Percentiles rank a stretch among this genome's conserved stretches.
Conservation (phyloP, 2,797 vertebrate genomes). For the Rousettus madagascariensis region DNA sequence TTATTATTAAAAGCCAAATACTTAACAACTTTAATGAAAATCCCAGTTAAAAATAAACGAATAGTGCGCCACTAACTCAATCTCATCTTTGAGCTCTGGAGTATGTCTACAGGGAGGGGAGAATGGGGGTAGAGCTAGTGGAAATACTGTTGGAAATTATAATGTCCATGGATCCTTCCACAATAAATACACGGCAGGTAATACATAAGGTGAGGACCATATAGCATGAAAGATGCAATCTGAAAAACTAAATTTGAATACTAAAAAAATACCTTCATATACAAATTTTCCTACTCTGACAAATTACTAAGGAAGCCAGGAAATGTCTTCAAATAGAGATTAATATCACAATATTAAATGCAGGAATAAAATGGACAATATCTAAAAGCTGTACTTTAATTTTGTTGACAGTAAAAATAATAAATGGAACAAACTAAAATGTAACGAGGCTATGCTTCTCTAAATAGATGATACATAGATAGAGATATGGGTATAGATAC, state of each 20-base stretch:
- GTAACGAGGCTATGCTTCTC: not conserved
- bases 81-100: not conserved
- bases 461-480: not conserved
- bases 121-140: not conserved
- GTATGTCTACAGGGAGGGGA: not conserved
- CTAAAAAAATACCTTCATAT: not conserved
- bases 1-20: slow-evolving; percentile 52
- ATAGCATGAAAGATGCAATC: not conserved
- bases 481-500: not conserved
- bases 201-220: not conserved
- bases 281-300: slow-evolving; percentile 15
- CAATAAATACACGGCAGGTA: not conserved
- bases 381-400: not conserved
- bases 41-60: slow-evolving; percentile 14
- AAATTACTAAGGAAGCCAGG: not conserved
- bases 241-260: slow-evolving; percentile 12
- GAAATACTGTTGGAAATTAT: not conserved
- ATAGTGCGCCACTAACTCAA: not conserved
- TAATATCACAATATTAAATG: not conserved
- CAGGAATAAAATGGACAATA: not conserved
- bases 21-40: not conserved
- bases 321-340: slow-evolving; percentile 40
- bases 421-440: slow-evolving; percentile 22
- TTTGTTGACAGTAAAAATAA: slow-evolving; percentile 12
- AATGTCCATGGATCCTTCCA: not conserved